A percentile compares a stretch with the other conserved stretches of the same genome.
Evolutionary conservation across 2,113 vertebrate species (phyloP).

Genomic region (Brachyhypopomus occidentalis): DNA sequence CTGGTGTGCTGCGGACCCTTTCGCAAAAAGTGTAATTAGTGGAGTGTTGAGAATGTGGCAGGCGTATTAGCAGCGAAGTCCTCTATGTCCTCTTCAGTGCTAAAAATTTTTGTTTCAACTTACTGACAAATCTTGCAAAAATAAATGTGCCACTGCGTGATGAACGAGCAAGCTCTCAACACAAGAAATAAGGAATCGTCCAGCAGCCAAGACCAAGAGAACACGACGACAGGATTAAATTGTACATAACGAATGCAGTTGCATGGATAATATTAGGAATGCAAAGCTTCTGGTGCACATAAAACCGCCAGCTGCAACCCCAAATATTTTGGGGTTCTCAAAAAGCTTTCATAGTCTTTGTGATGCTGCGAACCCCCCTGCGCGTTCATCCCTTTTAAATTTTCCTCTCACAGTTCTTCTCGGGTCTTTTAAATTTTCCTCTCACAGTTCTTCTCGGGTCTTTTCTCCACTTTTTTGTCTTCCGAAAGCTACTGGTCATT

Average conservation of each 20-base stretch:
- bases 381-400: conserved; percentile 29
- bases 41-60: neutral
- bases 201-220: neutral
- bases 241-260: conserved; percentile 43
- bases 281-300: conserved; percentile 58
- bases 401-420: conserved; percentile 17
- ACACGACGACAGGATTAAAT: neutral
- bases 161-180: neutral
- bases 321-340: conserved; percentile 64
- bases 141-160: conserved; percentile 18
- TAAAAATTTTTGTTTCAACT: neutral
- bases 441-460: conserved; percentile 21
- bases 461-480: conserved; percentile 42
- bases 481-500: conserved; percentile 12
- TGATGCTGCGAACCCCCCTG: conserved; percentile 72
- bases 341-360: conserved; percentile 71
- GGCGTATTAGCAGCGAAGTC: neutral
- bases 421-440: neutral
- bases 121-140: neutral
- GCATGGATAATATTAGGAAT: conserved; percentile 58
- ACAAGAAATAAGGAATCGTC: neutral
- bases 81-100: neutral
- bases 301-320: conserved; percentile 56
- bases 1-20: neutral
- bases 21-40: neutral